Evolutionary conservation across 2,888 invertebrate genomes (phyloP), one percentile per base, ranked within the genome.

Genomic region (Sialis lutaria): DNA sequence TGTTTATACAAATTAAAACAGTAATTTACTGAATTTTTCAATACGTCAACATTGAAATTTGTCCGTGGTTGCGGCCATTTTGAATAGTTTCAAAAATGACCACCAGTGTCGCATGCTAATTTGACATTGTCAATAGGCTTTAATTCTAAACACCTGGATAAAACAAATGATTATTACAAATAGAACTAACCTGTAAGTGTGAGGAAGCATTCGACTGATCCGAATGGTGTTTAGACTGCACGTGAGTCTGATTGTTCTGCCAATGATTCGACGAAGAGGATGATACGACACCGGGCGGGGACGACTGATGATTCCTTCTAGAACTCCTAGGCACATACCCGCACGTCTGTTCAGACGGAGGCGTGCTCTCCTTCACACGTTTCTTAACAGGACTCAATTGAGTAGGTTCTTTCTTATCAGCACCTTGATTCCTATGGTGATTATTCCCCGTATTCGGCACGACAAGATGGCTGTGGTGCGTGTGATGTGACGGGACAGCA

Each of bases 341-440:
- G 37, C 47, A 47, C 4, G 58, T 50, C 48, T 63, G 64, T 48
- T 66, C 64, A 50, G 79, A 77, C 40, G 88, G 92, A 30, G 93
- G 93, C 30, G 92, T 89, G 58, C 89, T 91, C 62, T 95, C 95
- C 64, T 95, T 95, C 40, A 95, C 93, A 12, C 95, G 77, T 64
- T 96, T 96, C 72, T 96, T 96, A 31, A 95, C 93, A 2, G 96
- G 96, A 57, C 92, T 93, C 57, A 95, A 68, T 62, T 93, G 93
- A 48, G 87, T 85, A 48, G 84, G 82, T 60, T 83, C 83, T 63
- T 90, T 88, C 64, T 88, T 89, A 59, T 84, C 79, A 55, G 22
- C 22, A 22, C 22, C 71, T 60, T 65, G 65, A 31, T 63, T 59
- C 50, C 64, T 55, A 54, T 67, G 67, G 51, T 67, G 66, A 2